Conservation (phyloP, 2,888 invertebrate genomes). For the Liopterus haemorrhoidalis region DNA sequence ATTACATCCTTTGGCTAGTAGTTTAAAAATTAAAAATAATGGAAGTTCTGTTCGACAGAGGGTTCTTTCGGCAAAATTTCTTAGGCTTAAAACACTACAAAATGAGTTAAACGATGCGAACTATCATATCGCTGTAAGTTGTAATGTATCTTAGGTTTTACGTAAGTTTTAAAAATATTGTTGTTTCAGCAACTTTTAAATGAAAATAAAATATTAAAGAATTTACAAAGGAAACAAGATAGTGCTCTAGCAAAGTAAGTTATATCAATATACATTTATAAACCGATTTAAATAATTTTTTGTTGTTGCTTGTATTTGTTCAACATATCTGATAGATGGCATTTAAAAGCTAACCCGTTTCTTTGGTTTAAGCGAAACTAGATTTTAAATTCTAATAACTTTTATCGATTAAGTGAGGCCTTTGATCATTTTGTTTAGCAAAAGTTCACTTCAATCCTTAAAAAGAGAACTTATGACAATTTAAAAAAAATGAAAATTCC, state of each 20-base stretch:
- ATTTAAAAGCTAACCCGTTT: too few species aligned
- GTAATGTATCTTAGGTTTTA: too few species aligned
- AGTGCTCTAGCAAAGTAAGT: slow-evolving; percentile 63
- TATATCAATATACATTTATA: neutral
- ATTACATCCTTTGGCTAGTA: slow-evolving; percentile 40
- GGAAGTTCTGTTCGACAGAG: slow-evolving; percentile 50
- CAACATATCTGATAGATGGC: too few species aligned
- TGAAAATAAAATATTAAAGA: slow-evolving; percentile 70
- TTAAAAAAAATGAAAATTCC: too few species aligned
- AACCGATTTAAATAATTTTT: too few species aligned
- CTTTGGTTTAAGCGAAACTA: too few species aligned
- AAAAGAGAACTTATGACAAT: too few species aligned
- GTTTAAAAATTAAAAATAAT: slow-evolving; percentile 27
- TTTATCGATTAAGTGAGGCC: too few species aligned
- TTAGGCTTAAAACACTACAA: slow-evolving; percentile 69
- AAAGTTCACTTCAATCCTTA: too few species aligned
- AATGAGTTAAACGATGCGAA: slow-evolving; percentile 76
- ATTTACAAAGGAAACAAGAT: slow-evolving; percentile 73
- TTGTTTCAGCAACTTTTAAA: slow-evolving; percentile 56
- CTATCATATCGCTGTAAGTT: slow-evolving; percentile 64
- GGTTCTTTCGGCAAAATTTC: slow-evolving; percentile 69
- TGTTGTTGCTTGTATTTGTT: too few species aligned
- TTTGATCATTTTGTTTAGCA: too few species aligned
- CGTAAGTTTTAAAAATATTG: slow-evolving; percentile 12
- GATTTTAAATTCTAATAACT: too few species aligned